Conservation (phyloP, 2,888 invertebrate species). For the Xanthia togata region DNA sequence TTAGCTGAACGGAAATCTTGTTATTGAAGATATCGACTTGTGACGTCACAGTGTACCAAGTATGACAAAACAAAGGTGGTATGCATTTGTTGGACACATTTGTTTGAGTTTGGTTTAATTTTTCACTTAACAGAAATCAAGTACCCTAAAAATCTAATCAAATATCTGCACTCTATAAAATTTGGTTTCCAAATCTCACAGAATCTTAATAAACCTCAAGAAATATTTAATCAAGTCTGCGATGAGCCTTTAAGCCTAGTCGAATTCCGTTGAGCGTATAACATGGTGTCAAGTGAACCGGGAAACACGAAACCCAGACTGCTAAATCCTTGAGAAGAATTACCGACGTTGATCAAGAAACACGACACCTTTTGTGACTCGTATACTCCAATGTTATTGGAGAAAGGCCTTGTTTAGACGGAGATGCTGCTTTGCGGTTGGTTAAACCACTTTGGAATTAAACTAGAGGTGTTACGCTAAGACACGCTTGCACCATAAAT, state of each 20-base stretch:
- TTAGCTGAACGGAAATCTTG: too few relatives aligned
- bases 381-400: constrained; percentile 31
- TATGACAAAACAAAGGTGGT: too few relatives aligned
- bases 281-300: constrained; percentile 68
- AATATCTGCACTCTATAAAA: constrained; percentile 1
- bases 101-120: too few relatives aligned
- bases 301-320: constrained; percentile 67
- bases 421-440: constrained; percentile 22
- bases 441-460: constrained; percentile 6
- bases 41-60: too few relatives aligned
- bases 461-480: background rate
- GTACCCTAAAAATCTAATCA: constrained; percentile 43
- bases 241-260: constrained; percentile 66
- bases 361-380: constrained; percentile 53
- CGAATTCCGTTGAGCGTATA: constrained; percentile 71
- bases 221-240: constrained; percentile 71
- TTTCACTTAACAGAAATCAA: background rate
- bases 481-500: too few relatives aligned
- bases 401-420: constrained; percentile 17
- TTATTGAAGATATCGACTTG: too few relatives aligned
- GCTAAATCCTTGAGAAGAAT: constrained; percentile 59
- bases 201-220: constrained; percentile 39
- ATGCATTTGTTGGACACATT: too few relatives aligned
- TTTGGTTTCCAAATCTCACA: constrained; percentile 46
- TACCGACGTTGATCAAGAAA: constrained; percentile 58